Percentiles rank a stretch among this genome's conserved stretches.
Evolutionary conservation across 2,888 invertebrate genomes (phyloP).

Genomic region (Loripinus fragilis): DNA sequence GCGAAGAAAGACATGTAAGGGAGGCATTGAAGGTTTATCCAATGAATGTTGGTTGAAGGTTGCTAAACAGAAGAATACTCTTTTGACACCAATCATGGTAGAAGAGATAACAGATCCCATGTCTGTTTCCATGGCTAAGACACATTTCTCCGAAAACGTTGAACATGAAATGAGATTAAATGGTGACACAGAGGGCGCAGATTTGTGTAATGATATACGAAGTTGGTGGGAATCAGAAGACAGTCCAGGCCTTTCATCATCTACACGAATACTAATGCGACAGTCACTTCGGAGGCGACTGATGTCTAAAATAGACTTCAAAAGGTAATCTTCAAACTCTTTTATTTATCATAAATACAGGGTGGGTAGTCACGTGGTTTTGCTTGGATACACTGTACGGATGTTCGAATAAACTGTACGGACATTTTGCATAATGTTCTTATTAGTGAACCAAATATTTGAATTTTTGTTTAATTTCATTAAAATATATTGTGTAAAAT

Average conservation of each 20-base stretch:
- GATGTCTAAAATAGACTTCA: slow-evolving; percentile 24
- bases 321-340: neutral
- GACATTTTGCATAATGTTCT: too few species aligned
- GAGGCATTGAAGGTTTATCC: slow-evolving; percentile 5
- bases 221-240: slow-evolving; percentile 57
- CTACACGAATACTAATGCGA: slow-evolving; percentile 23
- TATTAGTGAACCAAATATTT: too few species aligned
- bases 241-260: slow-evolving; percentile 35
- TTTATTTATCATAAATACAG: too few species aligned
- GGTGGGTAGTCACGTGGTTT: too few species aligned
- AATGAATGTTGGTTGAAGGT: slow-evolving; percentile 27
- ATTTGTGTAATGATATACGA: slow-evolving; percentile 41
- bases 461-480: too few species aligned
- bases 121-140: slow-evolving; percentile 41
- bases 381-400: too few species aligned
- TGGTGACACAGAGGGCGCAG: slow-evolving; percentile 33
- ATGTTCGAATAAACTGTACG: too few species aligned
- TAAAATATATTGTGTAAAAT: too few species aligned
- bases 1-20: slow-evolving; percentile 40
- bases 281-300: slow-evolving; percentile 29
- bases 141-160: slow-evolving; percentile 38
- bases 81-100: slow-evolving; percentile 40
- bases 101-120: slow-evolving; percentile 46
- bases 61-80: slow-evolving; percentile 24
- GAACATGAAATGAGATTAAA: slow-evolving; percentile 25